Conservation (phyloP, 1,140 invertebrate genomes). For the Lordiphosa mommai region DNA sequence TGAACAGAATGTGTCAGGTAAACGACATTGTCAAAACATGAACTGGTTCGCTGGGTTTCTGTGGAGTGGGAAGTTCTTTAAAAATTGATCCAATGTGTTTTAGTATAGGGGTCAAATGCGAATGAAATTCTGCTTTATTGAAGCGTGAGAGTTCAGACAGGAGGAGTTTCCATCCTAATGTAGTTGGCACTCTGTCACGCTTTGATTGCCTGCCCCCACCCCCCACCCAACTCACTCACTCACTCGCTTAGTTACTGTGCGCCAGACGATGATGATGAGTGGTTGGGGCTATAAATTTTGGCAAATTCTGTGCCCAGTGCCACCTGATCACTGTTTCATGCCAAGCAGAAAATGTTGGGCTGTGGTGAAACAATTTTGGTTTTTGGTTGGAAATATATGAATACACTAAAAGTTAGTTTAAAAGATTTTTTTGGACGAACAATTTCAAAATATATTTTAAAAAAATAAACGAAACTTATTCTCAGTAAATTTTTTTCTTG, state of each 20-base stretch:
- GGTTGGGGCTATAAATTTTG: slow-evolving; percentile 35
- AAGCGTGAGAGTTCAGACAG: slow-evolving; percentile 28
- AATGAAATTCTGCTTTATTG: slow-evolving; percentile 15
- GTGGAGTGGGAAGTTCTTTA: slow-evolving; percentile 18
- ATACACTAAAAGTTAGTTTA: too few relatives aligned
- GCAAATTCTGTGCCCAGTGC: not conserved
- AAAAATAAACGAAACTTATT: too few relatives aligned
- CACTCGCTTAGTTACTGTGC: slow-evolving; percentile 1
- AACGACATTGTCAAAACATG: slow-evolving; percentile 37
- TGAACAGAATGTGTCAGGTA: slow-evolving; percentile 43
- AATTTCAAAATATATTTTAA: too few relatives aligned
- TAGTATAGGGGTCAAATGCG: not conserved
- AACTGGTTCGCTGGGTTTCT: not conserved
- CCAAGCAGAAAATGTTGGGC: too few relatives aligned
- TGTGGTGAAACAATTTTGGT: too few relatives aligned
- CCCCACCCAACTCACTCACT: slow-evolving; percentile 3
- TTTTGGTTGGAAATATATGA: too few relatives aligned
- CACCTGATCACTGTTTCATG: not conserved
- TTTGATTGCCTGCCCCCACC: slow-evolving; percentile 46
- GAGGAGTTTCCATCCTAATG: slow-evolving; percentile 6
- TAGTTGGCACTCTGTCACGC: slow-evolving; percentile 39
- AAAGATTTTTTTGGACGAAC: too few relatives aligned
- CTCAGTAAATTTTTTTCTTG: too few relatives aligned
- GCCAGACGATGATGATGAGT: slow-evolving; percentile 2
- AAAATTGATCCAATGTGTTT: slow-evolving; percentile 45